Evolutionary conservation across 2,888 invertebrate genomes (phyloP).

Genomic region (Luffia ferchaultella): DNA sequence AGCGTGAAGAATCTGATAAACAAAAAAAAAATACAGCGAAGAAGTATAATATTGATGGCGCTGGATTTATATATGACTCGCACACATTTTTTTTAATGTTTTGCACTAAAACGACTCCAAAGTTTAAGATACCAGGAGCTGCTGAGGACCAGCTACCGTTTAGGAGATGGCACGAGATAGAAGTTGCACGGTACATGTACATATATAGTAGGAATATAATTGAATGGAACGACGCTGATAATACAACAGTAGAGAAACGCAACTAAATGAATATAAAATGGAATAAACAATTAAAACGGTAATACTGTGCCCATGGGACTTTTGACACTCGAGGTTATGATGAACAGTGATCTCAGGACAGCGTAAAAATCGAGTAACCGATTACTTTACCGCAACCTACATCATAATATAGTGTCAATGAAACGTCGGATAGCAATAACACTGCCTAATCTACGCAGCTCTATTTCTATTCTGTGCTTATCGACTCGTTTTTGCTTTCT

Average conservation of each 20-base stretch:
- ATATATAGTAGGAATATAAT: neutral
- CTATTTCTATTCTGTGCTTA: slow-evolving; percentile 53
- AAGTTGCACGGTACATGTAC: neutral
- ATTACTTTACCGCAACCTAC: too few species aligned
- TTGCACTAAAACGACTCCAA: slow-evolving; percentile 37
- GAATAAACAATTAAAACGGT: neutral
- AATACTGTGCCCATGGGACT: too few species aligned
- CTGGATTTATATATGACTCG: slow-evolving; percentile 29
- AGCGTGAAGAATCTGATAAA: too few species aligned
- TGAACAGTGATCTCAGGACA: too few species aligned
- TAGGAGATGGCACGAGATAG: slow-evolving; percentile 11
- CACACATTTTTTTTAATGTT: slow-evolving; percentile 49
- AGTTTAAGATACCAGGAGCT: slow-evolving; percentile 46
- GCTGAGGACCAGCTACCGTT: slow-evolving; percentile 57
- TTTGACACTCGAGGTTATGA: too few species aligned
- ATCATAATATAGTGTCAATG: neutral
- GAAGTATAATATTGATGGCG: slow-evolving; percentile 44
- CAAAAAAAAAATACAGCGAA: too few species aligned
- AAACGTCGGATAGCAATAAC: slow-evolving; percentile 56
- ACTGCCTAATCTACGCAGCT: slow-evolving; percentile 56
- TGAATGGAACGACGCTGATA: neutral
- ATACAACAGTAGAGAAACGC: neutral
- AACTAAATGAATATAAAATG: neutral
- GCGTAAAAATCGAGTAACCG: too few species aligned
- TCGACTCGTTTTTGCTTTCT: slow-evolving; percentile 26